These are phyloP conservation scores for Passer domesticus DNA, from an alignment of 2,113 vertebrate genomes.

Conservation along the genomic window DNA sequence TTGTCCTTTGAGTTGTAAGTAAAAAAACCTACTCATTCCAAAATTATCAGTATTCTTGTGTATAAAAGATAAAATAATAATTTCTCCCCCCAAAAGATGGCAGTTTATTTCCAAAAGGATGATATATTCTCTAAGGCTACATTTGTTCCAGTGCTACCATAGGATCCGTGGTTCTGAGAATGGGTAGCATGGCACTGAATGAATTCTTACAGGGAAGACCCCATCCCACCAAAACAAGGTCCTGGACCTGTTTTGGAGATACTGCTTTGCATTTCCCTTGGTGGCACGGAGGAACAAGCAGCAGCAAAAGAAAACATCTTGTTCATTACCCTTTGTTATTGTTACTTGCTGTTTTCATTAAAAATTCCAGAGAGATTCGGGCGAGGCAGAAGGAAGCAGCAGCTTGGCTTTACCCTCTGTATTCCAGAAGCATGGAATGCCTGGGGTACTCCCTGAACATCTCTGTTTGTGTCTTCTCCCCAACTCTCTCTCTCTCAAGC, in stretches of 20 bases:
- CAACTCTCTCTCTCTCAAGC: background rate
- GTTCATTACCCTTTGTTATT: background rate
- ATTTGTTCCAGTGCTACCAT: background rate
- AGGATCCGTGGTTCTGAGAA: background rate
- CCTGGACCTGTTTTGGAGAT: background rate
- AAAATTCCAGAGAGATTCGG: background rate
- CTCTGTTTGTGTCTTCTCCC: background rate
- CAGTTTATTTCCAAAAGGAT: conserved; percentile 1
- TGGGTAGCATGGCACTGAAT: background rate
- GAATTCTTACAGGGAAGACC: background rate
- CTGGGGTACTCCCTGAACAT: rapidly evolving
- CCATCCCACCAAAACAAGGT: background rate
- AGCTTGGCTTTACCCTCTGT: rapidly evolving
- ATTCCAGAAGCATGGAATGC: rapidly evolving
- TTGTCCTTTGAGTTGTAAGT: background rate
- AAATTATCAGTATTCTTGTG: background rate
- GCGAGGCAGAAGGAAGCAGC: background rate
- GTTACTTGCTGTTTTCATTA: background rate
- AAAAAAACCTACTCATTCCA: background rate
- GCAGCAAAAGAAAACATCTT: background rate
- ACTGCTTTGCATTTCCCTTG: background rate
- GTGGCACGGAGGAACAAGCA: background rate
- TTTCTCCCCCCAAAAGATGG: background rate
- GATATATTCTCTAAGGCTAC: background rate
- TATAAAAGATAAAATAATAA: background rate